These are phyloP conservation scores for Gymnoscopelus braueri DNA, from an alignment of 2,797 vertebrate genomes.

Conservation along the genomic window DNA sequence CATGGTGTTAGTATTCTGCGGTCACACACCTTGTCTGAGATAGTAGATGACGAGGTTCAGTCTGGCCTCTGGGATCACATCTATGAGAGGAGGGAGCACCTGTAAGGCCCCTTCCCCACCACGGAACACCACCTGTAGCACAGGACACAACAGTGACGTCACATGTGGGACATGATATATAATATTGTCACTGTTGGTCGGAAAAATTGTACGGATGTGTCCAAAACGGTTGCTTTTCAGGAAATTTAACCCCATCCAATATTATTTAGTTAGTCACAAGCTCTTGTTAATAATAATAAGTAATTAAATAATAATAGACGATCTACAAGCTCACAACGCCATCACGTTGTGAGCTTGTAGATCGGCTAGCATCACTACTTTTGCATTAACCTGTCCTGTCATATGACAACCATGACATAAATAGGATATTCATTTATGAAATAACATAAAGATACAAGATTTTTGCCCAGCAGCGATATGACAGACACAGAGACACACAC, in stretches of 20 bases:
- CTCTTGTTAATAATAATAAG: too few relatives aligned
- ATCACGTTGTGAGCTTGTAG: background rate
- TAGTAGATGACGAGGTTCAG: conserved; percentile 98
- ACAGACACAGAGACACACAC: background rate
- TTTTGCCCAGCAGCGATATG: too few relatives aligned
- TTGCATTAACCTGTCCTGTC: too few relatives aligned
- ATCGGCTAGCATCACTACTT: too few relatives aligned
- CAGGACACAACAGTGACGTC: background rate
- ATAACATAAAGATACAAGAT: background rate
- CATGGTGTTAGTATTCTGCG: too few relatives aligned
- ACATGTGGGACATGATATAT: too few relatives aligned
- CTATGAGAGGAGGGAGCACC: conserved; percentile 94
- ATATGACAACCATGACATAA: too few relatives aligned
- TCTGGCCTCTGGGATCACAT: conserved; percentile 96
- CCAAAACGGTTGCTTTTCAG: too few relatives aligned
- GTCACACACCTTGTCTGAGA: conserved; percentile 90
- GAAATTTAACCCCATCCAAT: too few relatives aligned
- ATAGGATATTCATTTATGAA: background rate
- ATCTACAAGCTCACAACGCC: background rate
- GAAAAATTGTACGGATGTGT: too few relatives aligned
- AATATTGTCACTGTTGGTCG: too few relatives aligned
- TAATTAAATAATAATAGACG: background rate
- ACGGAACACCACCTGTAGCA: conserved; percentile 92
- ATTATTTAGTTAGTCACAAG: too few relatives aligned
- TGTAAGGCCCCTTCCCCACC: conserved; percentile 94